Conservation (phyloP, 2,797 vertebrate species). For the Serranus cabrilla region DNA sequence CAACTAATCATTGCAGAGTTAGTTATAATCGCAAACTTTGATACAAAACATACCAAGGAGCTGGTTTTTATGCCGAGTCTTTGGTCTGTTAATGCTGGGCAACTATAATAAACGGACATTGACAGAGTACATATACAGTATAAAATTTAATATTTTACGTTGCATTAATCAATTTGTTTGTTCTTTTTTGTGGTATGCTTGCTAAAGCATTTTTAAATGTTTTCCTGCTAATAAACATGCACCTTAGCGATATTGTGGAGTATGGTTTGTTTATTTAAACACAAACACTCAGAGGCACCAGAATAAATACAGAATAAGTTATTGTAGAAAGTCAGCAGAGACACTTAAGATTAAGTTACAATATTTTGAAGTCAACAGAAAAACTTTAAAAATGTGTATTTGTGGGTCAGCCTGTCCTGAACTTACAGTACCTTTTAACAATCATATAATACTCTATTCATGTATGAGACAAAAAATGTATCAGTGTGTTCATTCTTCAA, state of each 20-base stretch:
- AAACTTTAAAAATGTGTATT: constrained; percentile 5
- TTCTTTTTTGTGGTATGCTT: constrained; percentile 20
- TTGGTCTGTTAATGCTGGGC: constrained; percentile 6
- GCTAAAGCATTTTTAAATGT: constrained; percentile 22
- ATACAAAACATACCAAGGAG: background rate
- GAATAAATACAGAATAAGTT: constrained; percentile 9
- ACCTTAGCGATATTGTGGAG: background rate
- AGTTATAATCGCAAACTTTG: constrained; percentile 6
- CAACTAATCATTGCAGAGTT: background rate
- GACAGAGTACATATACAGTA: background rate
- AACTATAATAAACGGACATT: background rate
- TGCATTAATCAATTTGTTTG: background rate
- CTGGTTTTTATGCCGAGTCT: background rate
- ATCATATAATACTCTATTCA: too few relatives aligned
- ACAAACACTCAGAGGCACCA: background rate
- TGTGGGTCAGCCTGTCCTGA: background rate
- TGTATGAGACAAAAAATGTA: background rate
- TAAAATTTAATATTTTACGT: background rate
- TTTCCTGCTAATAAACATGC: constrained; percentile 48
- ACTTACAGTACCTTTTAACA: background rate
- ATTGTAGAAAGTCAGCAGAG: background rate
- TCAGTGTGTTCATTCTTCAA: background rate
- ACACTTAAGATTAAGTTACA: background rate
- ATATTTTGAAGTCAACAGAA: background rate
- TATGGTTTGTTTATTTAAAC: constrained; percentile 9